These are phyloP conservation scores for Macroglossus sobrinus DNA, from an alignment of 2,113 vertebrate genomes.

Conservation along the genomic window DNA sequence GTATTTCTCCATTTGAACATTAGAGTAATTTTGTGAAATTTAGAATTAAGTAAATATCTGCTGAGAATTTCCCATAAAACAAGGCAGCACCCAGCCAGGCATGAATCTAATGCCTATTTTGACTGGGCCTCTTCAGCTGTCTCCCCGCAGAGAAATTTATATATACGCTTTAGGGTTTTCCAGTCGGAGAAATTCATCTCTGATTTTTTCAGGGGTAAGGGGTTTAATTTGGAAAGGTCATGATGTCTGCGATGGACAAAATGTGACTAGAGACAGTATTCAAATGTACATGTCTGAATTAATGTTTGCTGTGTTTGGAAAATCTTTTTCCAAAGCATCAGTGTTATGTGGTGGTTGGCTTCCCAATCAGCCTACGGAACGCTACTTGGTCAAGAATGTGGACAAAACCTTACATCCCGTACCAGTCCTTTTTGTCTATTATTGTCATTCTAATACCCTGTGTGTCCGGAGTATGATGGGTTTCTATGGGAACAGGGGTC, in stretches of 20 bases:
- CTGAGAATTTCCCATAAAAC: background rate
- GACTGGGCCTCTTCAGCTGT: background rate
- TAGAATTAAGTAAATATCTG: background rate
- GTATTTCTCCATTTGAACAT: background rate
- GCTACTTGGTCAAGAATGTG: background rate
- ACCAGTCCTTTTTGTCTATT: background rate
- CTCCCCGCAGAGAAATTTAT: background rate
- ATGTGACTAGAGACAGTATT: background rate
- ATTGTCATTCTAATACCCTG: background rate
- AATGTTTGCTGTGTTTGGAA: background rate
- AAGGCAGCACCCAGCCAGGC: background rate
- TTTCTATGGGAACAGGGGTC: background rate
- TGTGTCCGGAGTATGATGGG: background rate
- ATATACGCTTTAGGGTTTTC: background rate
- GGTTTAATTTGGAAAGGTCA: background rate
- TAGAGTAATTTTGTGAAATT: conserved; percentile 2
- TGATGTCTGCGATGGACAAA: background rate
- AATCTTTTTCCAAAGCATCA: background rate
- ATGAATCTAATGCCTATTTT: background rate
- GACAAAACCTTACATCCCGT: background rate
- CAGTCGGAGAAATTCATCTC: background rate
- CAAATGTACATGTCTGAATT: background rate
- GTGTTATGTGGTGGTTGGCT: background rate
- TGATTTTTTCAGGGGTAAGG: background rate
- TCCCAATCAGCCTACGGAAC: background rate